Base-by-base conservation (phyloP, 2,797 vertebrate genomes). In the Fistularia commersonii region DNA sequence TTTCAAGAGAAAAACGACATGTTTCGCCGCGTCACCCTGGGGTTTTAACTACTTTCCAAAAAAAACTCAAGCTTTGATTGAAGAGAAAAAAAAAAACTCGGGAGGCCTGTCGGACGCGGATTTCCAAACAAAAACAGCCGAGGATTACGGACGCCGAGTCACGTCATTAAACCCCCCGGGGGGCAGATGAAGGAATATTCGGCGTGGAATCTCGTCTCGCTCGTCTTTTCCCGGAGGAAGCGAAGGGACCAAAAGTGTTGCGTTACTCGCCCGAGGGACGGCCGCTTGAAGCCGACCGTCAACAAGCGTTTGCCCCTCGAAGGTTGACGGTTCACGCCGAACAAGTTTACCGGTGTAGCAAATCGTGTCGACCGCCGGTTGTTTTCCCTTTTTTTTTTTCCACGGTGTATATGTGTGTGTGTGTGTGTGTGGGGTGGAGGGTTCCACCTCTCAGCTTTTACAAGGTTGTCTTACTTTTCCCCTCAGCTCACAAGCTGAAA, bases 61-160 rank as follows among this genome's bases (percentile, higher is more conserved):
- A n/a, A n/a, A n/a, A n/a, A n/a, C n/a, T n/a, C 34, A 35, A 8
- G 6, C 6, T 35, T 35, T 35, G 8, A 6, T 8, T 35, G 34
- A 35, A 35, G 34, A 6, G 8, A 8, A 35, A 35, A 35, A 35
- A 35, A 35, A 35, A 35, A 35, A 35, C 8, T 35, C 34, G 6
- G 8, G 34, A 8, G 34, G 34, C 8, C 8, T n/a, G n/a, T n/a
- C 68, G 69, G 74, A 80, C 65, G 10, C 15, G 71, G 72, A 73
- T 79, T 66, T 64, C 43, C 43, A 56, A 74, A 71, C 53, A 60
- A 67, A 72, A 79, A 68, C 72, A 72, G 51, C 57, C 54, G 11
- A 61, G 73, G 78, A 81, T 80, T 81, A 79, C 70, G 60, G 61
- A 76, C 54, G 59, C 69, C 61, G 80, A 69, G 71, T 79, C 80